phyloP scores from a whole-genome alignment of 1,140 invertebrate genomes.

The Aphidius gifuensis region DNA sequence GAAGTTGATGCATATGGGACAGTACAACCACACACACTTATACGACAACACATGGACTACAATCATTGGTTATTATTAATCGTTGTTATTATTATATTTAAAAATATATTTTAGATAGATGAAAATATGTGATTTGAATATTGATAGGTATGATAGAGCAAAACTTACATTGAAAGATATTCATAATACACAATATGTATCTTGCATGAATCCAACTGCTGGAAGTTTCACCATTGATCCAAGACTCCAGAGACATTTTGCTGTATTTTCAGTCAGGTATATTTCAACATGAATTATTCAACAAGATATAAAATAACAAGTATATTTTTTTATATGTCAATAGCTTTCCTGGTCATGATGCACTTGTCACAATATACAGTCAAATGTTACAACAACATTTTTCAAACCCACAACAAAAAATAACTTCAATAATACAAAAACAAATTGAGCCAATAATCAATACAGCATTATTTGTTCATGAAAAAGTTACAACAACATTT shows the following conservation, averaged over 20 bases:
- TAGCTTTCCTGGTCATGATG: constrained; percentile 81
- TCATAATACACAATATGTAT: constrained; percentile 89
- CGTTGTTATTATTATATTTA: constrained; percentile 9
- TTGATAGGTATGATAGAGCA: constrained; percentile 70
- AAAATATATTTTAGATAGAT: background rate
- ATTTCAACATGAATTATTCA: constrained; percentile 8
- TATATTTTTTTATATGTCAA: constrained; percentile 9
- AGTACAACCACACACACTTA: constrained; percentile 91
- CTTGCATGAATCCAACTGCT: constrained; percentile 95
- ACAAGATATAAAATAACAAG: constrained; percentile 5
- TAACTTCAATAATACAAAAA: constrained; percentile 60
- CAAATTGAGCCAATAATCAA: constrained; percentile 63
- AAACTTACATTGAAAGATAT: constrained; percentile 90
- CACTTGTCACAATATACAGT: constrained; percentile 79
- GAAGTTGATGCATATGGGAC: constrained; percentile 94
- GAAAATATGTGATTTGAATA: background rate
- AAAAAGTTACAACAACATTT: constrained; percentile 73
- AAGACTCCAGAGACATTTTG: constrained; percentile 88
- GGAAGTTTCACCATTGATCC: constrained; percentile 93
- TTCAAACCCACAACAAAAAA: constrained; percentile 64
- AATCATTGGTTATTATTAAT: constrained; percentile 74
- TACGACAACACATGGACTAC: constrained; percentile 93
- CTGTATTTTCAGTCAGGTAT: constrained; percentile 82
- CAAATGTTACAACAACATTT: constrained; percentile 80
- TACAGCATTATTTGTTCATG: constrained; percentile 73